phyloP scores from a whole-genome alignment of 2,113 vertebrate genomes.

The Hepsetus odoe region DNA sequence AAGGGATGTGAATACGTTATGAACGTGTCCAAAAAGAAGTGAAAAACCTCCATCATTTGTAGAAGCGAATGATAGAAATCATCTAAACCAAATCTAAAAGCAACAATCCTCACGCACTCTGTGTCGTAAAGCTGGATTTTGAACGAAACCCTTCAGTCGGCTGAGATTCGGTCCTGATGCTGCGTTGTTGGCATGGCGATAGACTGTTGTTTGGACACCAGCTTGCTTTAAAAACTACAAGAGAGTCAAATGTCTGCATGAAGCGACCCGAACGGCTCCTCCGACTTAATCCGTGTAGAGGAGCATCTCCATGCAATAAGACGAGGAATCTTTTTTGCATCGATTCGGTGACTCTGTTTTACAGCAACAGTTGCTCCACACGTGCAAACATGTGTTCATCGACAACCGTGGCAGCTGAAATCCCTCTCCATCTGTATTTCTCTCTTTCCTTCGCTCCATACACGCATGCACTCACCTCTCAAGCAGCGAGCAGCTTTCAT shows the following conservation, averaged over 20 bases:
- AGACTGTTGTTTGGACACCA: slow-evolving; percentile 34
- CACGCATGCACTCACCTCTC: background rate
- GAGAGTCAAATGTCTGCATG: slow-evolving; percentile 20
- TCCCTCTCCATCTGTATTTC: background rate
- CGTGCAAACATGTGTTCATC: background rate
- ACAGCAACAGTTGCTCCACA: background rate
- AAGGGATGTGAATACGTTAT: too few species aligned
- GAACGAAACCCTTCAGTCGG: too few species aligned
- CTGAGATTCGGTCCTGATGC: too few species aligned
- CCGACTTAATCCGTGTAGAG: slow-evolving; percentile 27
- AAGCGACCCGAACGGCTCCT: background rate
- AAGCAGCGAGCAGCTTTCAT: slow-evolving; percentile 9
- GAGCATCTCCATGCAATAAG: slow-evolving; percentile 3
- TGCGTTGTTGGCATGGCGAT: too few species aligned
- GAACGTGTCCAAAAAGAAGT: too few species aligned
- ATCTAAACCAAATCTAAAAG: too few species aligned
- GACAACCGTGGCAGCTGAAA: background rate
- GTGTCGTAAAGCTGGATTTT: too few species aligned
- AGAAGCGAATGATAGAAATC: too few species aligned
- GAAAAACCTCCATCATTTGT: too few species aligned
- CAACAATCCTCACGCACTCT: too few species aligned
- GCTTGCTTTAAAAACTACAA: background rate
- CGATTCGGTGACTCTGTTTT: background rate
- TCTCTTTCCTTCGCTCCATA: background rate
- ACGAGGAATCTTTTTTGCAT: background rate